Evolutionary conservation across 2,888 invertebrate genomes (phyloP).

Genomic region (Bellardia pandia): DNA sequence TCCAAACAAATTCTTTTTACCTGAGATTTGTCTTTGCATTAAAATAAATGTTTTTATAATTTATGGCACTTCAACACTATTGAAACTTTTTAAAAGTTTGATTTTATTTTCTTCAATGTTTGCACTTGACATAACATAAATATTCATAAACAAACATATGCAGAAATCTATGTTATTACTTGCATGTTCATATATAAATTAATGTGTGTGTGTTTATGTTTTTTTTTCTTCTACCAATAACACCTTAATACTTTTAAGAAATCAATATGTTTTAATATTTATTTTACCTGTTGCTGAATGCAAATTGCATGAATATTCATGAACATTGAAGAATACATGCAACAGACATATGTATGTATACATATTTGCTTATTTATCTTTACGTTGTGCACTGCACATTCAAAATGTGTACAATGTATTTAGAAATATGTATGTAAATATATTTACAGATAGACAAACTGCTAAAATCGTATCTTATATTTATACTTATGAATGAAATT

Average conservation of each 20-base stretch:
- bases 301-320: conserved; percentile 64
- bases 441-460: no score
- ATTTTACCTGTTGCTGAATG: conserved; percentile 63
- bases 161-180: conserved; percentile 10
- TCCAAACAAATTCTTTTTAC: no score
- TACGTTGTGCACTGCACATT: conserved; percentile 1
- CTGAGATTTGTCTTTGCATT: background rate
- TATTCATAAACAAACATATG: conserved; percentile 13
- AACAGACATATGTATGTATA: no score
- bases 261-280: conserved; percentile 45
- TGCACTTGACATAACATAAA: conserved; percentile 49
- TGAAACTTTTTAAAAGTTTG: background rate
- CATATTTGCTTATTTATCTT: conserved; percentile 17
- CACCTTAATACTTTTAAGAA: conserved; percentile 51
- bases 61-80: background rate
- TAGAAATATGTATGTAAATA: background rate
- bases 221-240: conserved; percentile 42
- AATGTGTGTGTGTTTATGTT: background rate
- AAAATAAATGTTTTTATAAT: background rate
- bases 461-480: no score
- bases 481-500: background rate
- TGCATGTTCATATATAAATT: background rate
- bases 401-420: background rate
- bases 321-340: conserved; percentile 7
- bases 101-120: conserved; percentile 39